Percentiles rank a stretch among this genome's conserved stretches.
Conservation (phyloP, 2,797 vertebrate species). For the Thalassophryne amazonica region DNA sequence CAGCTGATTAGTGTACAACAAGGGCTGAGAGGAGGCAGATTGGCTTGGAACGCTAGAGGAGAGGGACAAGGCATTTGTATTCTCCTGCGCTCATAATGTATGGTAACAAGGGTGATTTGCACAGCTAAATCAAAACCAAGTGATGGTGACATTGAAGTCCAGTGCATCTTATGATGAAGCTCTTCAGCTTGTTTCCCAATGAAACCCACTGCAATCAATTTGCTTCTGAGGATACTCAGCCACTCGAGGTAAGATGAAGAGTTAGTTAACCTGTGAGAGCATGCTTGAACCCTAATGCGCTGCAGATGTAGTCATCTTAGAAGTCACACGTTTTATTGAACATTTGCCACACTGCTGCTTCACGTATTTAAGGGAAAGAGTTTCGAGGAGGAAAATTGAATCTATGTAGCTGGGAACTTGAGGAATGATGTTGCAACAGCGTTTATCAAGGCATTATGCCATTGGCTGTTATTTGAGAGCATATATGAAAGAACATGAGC, state of each 20-base stretch:
- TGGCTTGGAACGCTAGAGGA: constrained; percentile 34
- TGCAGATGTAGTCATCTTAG: constrained; percentile 62
- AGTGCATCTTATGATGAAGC: constrained; percentile 48
- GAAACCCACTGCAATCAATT: constrained; percentile 43
- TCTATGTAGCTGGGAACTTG: constrained; percentile 29
- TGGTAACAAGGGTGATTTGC: constrained; percentile 79
- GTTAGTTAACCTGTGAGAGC: constrained; percentile 58
- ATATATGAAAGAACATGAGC: constrained; percentile 26
- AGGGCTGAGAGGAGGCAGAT: constrained; percentile 74
- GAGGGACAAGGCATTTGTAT: constrained; percentile 62
- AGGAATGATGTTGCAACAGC: constrained; percentile 23
- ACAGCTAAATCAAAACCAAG: constrained; percentile 80
- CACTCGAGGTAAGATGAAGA: constrained; percentile 59
- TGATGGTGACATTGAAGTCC: constrained; percentile 63
- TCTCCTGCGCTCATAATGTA: constrained; percentile 61
- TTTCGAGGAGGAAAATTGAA: constrained; percentile 31
- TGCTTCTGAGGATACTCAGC: constrained; percentile 58
- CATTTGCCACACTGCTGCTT: constrained; percentile 30
- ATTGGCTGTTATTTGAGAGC: constrained; percentile 39
- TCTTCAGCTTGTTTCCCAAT: constrained; percentile 33
- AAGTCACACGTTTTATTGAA: constrained; percentile 62
- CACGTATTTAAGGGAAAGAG: constrained; percentile 28
- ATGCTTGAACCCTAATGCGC: constrained; percentile 50
- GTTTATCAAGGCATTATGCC: constrained; percentile 49
- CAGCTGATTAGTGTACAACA: constrained; percentile 66